Evolutionary conservation across 2,797 vertebrate species (phyloP).

Genomic region (Rhodeus uyekii): DNA sequence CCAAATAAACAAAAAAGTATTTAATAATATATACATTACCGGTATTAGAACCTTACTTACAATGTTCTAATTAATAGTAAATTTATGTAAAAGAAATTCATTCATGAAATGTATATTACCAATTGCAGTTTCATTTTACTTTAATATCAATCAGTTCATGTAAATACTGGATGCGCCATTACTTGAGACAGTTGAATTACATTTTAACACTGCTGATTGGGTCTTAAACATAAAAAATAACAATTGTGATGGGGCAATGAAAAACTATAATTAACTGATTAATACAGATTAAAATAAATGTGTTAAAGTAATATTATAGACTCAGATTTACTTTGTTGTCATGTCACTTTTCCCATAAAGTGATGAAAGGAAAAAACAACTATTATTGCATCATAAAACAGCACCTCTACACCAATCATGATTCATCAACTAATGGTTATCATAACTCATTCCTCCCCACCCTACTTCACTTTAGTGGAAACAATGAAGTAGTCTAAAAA

Average conservation of each 20-base stretch:
- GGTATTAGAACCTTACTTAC: no score
- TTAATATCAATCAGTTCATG: neutral
- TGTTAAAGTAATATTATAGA: neutral
- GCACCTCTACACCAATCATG: neutral
- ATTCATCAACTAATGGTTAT: neutral
- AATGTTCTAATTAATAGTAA: no score
- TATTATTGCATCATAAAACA: neutral
- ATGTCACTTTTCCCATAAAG: neutral
- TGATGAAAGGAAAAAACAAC: neutral
- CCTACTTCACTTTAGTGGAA: neutral
- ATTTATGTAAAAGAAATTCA: neutral
- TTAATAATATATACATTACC: neutral
- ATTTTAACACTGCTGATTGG: neutral
- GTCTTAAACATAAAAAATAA: neutral
- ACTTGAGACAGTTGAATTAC: neutral
- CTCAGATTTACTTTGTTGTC: neutral
- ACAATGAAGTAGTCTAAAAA: neutral
- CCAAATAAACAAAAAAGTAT: neutral
- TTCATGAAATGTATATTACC: neutral
- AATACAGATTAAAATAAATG: neutral
- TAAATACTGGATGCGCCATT: neutral
- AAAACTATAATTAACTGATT: neutral
- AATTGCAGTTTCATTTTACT: no score
- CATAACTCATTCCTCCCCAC: neutral
- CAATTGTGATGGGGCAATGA: neutral